Base-by-base conservation (phyloP, 1,140 invertebrate genomes). In the Potamilus streckersoni region DNA sequence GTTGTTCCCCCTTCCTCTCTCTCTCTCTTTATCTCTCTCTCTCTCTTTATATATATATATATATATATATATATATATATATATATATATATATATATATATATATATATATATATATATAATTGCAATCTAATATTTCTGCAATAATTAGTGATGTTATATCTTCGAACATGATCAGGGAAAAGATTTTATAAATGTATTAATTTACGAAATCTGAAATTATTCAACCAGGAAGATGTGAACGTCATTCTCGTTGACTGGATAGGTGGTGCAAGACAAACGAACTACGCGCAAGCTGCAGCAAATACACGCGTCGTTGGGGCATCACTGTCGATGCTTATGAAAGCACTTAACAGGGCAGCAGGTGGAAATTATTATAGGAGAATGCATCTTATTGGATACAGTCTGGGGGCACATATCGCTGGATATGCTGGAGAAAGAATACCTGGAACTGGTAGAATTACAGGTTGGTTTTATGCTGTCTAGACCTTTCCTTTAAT, bases 221-320 rank as follows among this genome's bases (percentile, higher is more conserved):
- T 31, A 31, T 31, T 31, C 27, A 31, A 31, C 4, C 57, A 86
- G 84, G 78, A 76, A n/a, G 76, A 83, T 49, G 71, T 94, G 75
- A 96, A 96, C 86, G 94, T 97, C 0, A 94, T 98, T 58, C 96
- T 96, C 83, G 96, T 98, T 13, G 95, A 98, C 87, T 98, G 97
- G 97, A 4, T 31, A 2, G 3, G 3, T 1, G 97, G 96, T 1
- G 96, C 96, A 13, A 92, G 93, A 0, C 93, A 97, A 82, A 8
- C 6, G 0, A 96, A 96, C 88, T 98, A 98, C 85, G 94, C 97
- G 0, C 91, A 96, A 79, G 96, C 96, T 1, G 95, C 95, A 0
- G 95, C 96, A 57, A 98, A 98, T 85, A 97, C 96, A 0, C 91
- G 96, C 66, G 90, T 98, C 11, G 96, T 98, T 0, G 97, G 96